Evolutionary conservation across 2,797 vertebrate genomes (phyloP).

Genomic region (Chelon auratus): DNA sequence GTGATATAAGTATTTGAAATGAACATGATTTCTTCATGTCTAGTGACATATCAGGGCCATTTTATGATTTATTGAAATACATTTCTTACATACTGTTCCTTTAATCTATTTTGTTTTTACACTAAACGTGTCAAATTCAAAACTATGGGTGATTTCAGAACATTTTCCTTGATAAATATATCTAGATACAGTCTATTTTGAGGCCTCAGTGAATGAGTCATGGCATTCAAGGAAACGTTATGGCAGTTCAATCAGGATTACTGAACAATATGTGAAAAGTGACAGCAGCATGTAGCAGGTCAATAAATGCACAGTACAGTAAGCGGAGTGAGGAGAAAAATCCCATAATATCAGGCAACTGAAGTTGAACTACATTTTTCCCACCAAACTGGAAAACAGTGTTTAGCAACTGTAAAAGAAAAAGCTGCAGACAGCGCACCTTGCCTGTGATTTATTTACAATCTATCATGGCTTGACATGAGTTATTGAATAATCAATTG

Average conservation of each 20-base stretch:
- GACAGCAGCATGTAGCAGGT: conserved; percentile 8
- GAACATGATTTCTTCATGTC: too few species aligned
- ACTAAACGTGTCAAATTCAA: neutral
- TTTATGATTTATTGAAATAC: too few species aligned
- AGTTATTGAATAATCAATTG: conserved; percentile 70
- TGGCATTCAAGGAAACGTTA: neutral
- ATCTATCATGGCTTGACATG: conserved; percentile 61
- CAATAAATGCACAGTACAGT: neutral
- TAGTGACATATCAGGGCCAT: too few species aligned
- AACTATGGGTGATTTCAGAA: neutral
- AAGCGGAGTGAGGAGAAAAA: neutral
- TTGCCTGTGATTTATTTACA: conserved; percentile 24
- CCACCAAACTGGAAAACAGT: neutral
- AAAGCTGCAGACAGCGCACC: conserved; percentile 45
- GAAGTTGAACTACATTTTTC: conserved; percentile 5
- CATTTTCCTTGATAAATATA: conserved; percentile 2
- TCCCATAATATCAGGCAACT: neutral
- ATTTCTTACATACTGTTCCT: too few species aligned
- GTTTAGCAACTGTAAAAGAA: neutral
- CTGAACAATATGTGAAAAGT: conserved; percentile 2
- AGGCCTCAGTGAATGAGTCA: neutral
- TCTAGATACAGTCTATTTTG: conserved; percentile 1
- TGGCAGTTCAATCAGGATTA: conserved; percentile 8
- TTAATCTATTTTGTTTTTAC: neutral
- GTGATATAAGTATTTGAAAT: too few species aligned